Base-by-base conservation (phyloP, 1,140 invertebrate species). In the Dreissena rostriformis region DNA sequence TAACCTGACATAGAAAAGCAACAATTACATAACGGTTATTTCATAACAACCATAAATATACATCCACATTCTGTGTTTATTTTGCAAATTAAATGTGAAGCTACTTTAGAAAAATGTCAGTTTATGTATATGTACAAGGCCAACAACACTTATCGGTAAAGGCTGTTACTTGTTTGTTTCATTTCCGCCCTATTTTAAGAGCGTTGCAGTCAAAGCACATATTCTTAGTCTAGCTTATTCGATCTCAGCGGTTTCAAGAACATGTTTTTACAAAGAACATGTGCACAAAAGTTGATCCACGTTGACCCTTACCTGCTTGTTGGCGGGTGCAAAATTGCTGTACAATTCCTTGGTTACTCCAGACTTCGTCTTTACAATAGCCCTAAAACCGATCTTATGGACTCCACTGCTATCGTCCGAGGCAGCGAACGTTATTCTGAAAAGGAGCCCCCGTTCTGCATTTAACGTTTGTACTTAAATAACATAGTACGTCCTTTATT, bases 351-450 rank as follows among this genome's bases (percentile, higher is more conserved):
- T 70, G 26, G 28, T 29, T 19, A 57, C 67, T n/a, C 71, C 71
- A n/a, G 15, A 49, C n/a, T 5, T 0, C 17, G 77, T 70, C n/a
- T 71, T 68, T 15, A 80, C 67, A n/a, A 29, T 57, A 1, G 71
- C 29, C n/a, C 24, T 29, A 11, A 71, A 24, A 26, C 66, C 66
- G 12, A 80, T 70, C 51, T 80, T 70, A 63, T 71, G 52, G 6
- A 80, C 77, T 15, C 77, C 77, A 55, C 77, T 80, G 14, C 71
- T 14, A 14, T 19, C 24, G 28, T 80, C 77, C 26, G 39, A 29
- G 5, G 77, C 77, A 0, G 29, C 14, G 52, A 80, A 80, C 14
- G 15, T 24, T 14, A 67, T 28, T 53, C 74, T 77, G 29, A 61
- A 75, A 75, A 28, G 7, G 39, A 28, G 12, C 6, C 22, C 17